These are phyloP conservation scores for Lophotis ruficrista DNA, from an alignment of 2,113 vertebrate species.

Conservation along the genomic window DNA sequence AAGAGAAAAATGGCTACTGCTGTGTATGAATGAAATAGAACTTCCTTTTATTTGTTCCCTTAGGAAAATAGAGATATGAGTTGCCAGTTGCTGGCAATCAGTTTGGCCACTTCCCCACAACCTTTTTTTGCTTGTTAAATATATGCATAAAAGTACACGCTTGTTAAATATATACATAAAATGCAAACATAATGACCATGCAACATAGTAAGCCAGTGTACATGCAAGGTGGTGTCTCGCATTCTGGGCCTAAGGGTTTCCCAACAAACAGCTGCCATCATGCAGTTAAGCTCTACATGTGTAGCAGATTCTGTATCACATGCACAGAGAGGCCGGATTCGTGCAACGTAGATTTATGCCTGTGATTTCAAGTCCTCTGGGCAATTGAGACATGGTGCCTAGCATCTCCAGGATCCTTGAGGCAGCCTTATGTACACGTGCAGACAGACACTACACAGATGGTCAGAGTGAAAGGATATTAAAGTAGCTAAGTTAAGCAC, in stretches of 20 bases:
- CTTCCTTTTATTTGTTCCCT: conserved; percentile 13
- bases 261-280: neutral
- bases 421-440: neutral
- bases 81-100: neutral
- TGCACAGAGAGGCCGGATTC: neutral
- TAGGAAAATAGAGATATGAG: neutral
- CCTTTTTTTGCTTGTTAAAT: neutral
- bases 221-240: neutral
- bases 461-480: conserved; percentile 35
- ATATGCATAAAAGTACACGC: neutral
- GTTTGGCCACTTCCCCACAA: neutral
- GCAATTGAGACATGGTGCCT: neutral
- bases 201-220: neutral
- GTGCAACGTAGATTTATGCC: neutral
- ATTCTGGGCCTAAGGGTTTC: neutral
- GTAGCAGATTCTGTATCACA: neutral
- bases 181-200: neutral
- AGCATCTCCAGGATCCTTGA: neutral
- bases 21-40: neutral
- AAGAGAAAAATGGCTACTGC: neutral
- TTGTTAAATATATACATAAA: neutral
- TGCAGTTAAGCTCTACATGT: neutral
- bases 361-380: neutral
- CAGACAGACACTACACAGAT: conserved; percentile 16
- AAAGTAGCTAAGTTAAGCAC: conserved; percentile 31